Base-by-base conservation (phyloP, 2,888 invertebrate species). In the Nephrocerus scutellatus region DNA sequence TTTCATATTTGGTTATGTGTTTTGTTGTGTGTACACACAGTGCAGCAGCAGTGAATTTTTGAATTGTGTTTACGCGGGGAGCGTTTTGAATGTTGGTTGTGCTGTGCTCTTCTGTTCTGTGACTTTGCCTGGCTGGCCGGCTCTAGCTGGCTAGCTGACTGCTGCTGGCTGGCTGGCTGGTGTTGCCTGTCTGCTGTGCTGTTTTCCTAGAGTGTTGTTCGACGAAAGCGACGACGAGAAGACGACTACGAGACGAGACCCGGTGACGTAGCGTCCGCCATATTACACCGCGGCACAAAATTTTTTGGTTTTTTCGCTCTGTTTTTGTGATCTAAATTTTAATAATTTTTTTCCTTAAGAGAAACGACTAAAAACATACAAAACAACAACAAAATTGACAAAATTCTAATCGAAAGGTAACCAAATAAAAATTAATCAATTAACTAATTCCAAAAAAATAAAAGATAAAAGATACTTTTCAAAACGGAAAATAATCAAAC, bases 181-280 rank as follows among this genome's bases (percentile, higher is more conserved):
- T 38, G 36, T 32, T 34, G 36, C 26, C 39, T 46, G 30, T 20
- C 16, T 34, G 28, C 30, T 38, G 36, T 41, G 44, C 44, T 42
- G 48, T 35, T 38, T 41, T 43, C n/a, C n/a, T n/a, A n/a, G n/a
- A 60, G 57, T 54, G 62, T 62, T 62, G 62, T 58, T 59, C 60
- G 60, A 59, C 55, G 60, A 56, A 56, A 60, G 61, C 59, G 60
- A 61, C 57, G 60, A 60, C 57, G 60, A 56, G 55, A 58, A 60
- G 59, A 58, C 54, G 54, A 51, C 51, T 46, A 40, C 45, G 47
- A 29, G 29, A 30, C 30, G 58, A 59, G 59, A 59, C 57, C 62
- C 67, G 67, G 66, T 67, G 67, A 67, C 67, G 67, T 67, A 66
- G 62, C 63, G 64, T 65, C 65, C 63, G 65, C 67, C 63, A 65